Base-by-base conservation (phyloP, 1,140 invertebrate genomes). In the Trichoplusia ni region DNA sequence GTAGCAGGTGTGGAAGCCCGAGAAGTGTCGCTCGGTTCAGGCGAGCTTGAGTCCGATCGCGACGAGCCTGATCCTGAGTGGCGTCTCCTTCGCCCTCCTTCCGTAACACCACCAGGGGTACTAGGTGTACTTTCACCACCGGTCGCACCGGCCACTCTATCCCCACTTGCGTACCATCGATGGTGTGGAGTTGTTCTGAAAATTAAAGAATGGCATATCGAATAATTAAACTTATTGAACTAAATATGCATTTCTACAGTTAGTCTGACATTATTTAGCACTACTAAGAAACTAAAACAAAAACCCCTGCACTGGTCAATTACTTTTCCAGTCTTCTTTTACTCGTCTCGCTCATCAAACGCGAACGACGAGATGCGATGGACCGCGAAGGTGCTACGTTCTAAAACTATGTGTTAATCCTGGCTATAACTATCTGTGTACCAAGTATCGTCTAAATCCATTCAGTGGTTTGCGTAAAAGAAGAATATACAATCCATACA, bases 101-200 rank as follows among this genome's bases (percentile, higher is more conserved):
- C 82, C 16, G 77, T 79, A 13, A 70, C 81, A 25, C 80, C 85
- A 59, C 82, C 84, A 46, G 86, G 86, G 62, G 84, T 87, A 67
- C 84, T 89, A 14, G 86, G 86, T 58, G 86, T 82, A 75, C 83
- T 86, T 67, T 82, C 83, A 9, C 84, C 84, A 54, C 82, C 82
- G 7, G 73, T 72, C 46, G 69, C 74, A 54, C 73, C 71, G 7
- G 67, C 69, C 42, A 65, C 65, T 44, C 76, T 64, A 4, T 72
- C 79, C 3, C 78, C 74, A 49, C 71, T 74, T 64, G 76, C 75
- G 59, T 87, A 87, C 86, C 86, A 89, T 38, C 86, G 77, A 19
- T 86, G 82, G 42, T 84, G 87, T 42, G 84, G 79, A 14, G 84
- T 88, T 54, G 81, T 82, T 69, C 81, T 85, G 56, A 8, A 73